Conservation (phyloP, 2,113 vertebrate species). For the Burhinus oedicnemus region DNA sequence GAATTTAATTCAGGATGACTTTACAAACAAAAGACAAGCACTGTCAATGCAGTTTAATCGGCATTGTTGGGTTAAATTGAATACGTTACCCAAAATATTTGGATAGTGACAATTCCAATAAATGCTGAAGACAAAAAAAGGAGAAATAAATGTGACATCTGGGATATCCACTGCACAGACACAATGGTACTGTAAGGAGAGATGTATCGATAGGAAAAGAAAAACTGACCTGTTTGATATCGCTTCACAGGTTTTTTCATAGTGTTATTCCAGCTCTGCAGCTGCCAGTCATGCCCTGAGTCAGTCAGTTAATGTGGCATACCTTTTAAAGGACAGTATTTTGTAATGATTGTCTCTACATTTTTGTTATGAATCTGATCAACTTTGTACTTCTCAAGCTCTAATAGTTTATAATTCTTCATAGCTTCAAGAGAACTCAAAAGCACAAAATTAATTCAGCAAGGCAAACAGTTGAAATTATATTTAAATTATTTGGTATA, state of each 20-base stretch:
- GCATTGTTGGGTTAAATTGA: background rate
- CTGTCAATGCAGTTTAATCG: background rate
- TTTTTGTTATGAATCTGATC: background rate
- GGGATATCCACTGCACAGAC: background rate
- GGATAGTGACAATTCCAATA: background rate
- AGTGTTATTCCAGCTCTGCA: background rate
- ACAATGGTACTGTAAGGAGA: background rate
- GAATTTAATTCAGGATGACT: background rate
- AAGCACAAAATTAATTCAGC: slow-evolving; percentile 26
- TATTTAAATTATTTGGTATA: background rate
- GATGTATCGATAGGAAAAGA: background rate
- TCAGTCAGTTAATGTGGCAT: background rate
- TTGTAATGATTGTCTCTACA: background rate
- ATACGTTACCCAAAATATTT: background rate
- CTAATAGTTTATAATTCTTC: background rate
- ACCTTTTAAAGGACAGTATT: background rate
- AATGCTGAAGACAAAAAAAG: background rate
- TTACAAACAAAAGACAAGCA: background rate
- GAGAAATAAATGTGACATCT: background rate
- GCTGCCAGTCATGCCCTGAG: background rate
- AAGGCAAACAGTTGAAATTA: background rate
- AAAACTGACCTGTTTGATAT: background rate
- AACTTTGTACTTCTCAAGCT: slow-evolving; percentile 8
- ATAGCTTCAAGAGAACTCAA: background rate
- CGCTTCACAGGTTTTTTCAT: background rate